These are phyloP conservation scores for Ochlodes sylvanus DNA, from an alignment of 2,888 invertebrate species.

Conservation along the genomic window DNA sequence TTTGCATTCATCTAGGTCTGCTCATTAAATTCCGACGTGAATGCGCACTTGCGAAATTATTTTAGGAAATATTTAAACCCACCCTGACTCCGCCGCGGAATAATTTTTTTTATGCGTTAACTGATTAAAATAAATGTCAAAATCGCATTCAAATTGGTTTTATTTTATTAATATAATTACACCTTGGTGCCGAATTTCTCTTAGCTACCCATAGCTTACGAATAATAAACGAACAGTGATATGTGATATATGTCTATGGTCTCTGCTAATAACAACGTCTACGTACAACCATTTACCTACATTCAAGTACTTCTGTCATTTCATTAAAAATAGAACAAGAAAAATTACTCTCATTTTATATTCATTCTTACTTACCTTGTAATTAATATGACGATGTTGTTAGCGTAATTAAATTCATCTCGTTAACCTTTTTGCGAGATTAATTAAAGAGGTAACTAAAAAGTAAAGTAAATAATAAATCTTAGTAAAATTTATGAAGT, in stretches of 20 bases:
- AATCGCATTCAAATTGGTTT: too few relatives aligned
- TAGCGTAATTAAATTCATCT: constrained; percentile 37
- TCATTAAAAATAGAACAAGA: constrained; percentile 38
- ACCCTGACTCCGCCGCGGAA: too few relatives aligned
- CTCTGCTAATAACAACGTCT: too few relatives aligned
- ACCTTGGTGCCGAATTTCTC: too few relatives aligned
- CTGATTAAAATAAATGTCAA: too few relatives aligned
- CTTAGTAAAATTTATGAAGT: background rate
- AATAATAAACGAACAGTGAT: too few relatives aligned
- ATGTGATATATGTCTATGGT: too few relatives aligned
- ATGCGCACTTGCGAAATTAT: constrained; percentile 24
- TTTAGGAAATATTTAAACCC: constrained; percentile 4
- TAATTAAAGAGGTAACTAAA: constrained; percentile 32
- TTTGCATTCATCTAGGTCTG: constrained; percentile 54
- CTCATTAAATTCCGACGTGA: constrained; percentile 46
- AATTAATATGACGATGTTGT: constrained; percentile 39
- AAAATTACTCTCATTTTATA: constrained; percentile 36
- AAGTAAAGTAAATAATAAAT: background rate
- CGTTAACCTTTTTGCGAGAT: constrained; percentile 28
- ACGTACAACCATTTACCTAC: constrained; percentile 4
- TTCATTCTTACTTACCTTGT: constrained; percentile 38
- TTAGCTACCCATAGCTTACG: too few relatives aligned
- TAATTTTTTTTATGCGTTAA: too few relatives aligned
- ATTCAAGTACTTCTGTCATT: constrained; percentile 18
- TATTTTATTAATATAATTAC: too few relatives aligned